Percentiles rank a stretch among this genome's conserved stretches.
phyloP scores from a whole-genome alignment of 2,797 vertebrate genomes.

The Micropoecilia bifurca region DNA sequence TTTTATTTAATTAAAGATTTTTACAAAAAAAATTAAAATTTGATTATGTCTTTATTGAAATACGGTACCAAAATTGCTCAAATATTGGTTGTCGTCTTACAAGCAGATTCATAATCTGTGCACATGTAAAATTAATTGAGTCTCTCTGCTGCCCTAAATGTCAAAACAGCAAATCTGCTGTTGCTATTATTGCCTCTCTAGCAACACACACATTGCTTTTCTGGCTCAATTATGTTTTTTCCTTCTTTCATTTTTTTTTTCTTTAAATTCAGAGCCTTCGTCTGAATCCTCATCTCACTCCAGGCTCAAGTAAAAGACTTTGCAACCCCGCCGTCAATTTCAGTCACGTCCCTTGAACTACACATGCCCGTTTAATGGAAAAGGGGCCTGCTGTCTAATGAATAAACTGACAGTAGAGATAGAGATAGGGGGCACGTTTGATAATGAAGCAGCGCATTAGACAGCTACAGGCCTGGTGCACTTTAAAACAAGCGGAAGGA shows the following conservation, averaged over 20 bases:
- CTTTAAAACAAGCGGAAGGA: conserved; percentile 59
- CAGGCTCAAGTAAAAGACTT: neutral
- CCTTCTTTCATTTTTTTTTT: neutral
- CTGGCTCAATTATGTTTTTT: neutral
- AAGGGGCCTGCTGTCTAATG: conserved; percentile 56
- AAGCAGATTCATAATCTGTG: neutral
- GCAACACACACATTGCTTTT: neutral
- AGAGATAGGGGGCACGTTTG: conserved; percentile 45
- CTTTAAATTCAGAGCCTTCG: neutral
- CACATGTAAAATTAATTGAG: neutral
- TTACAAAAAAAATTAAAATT: neutral
- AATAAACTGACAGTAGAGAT: conserved; percentile 59
- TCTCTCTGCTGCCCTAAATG: neutral
- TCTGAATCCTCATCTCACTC: neutral
- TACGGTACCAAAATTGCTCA: neutral
- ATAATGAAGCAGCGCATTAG: conserved; percentile 71
- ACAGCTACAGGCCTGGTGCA: conserved; percentile 59
- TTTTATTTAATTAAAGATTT: too few relatives aligned
- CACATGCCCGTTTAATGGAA: conserved; percentile 42
- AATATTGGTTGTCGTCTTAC: neutral
- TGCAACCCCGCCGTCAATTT: conserved; percentile 22
- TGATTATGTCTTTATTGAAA: neutral
- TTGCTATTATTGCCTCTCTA: neutral
- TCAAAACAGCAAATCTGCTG: neutral
- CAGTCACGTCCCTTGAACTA: conserved; percentile 23